A percentile compares a stretch with the other conserved stretches of the same genome.
phyloP scores from a whole-genome alignment of 1,140 invertebrate species.

The Drosophila ironensis region DNA sequence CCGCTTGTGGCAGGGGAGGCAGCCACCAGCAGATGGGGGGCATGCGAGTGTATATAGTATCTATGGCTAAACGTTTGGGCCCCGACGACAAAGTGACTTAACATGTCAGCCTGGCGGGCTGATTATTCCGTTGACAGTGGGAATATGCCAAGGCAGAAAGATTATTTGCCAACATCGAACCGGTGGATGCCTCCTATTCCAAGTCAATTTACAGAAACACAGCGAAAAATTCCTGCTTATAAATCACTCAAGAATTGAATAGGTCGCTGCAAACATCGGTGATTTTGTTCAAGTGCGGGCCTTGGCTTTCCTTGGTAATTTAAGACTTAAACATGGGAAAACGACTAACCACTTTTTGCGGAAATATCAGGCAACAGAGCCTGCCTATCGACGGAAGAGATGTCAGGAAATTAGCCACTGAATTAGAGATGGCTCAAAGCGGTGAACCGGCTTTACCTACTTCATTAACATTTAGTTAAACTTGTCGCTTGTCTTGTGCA shows the following conservation, averaged over 20 bases:
- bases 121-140: slow-evolving; percentile 66
- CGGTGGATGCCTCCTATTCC: slow-evolving; percentile 25
- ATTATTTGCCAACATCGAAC: slow-evolving; percentile 34
- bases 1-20: slow-evolving; percentile 5
- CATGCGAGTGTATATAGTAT: no score
- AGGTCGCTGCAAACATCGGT: no score
- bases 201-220: slow-evolving; percentile 18
- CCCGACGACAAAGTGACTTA: slow-evolving; percentile 63
- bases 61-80: slow-evolving; percentile 9
- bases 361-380: slow-evolving; percentile 30
- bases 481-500: slow-evolving; percentile 25
- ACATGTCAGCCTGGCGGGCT: slow-evolving; percentile 60
- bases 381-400: no score
- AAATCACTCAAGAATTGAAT: background rate
- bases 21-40: no score
- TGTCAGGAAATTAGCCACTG: slow-evolving; percentile 57
- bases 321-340: slow-evolving; percentile 52
- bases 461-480: slow-evolving; percentile 48
- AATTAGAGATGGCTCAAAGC: slow-evolving; percentile 18
- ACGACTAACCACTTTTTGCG: slow-evolving; percentile 20
- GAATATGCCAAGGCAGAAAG: slow-evolving; percentile 34
- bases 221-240: background rate
- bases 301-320: slow-evolving; percentile 14
- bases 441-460: slow-evolving; percentile 4
- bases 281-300: background rate